phyloP scores from a whole-genome alignment of 2,888 invertebrate species.

The Heteropelma amictum region DNA sequence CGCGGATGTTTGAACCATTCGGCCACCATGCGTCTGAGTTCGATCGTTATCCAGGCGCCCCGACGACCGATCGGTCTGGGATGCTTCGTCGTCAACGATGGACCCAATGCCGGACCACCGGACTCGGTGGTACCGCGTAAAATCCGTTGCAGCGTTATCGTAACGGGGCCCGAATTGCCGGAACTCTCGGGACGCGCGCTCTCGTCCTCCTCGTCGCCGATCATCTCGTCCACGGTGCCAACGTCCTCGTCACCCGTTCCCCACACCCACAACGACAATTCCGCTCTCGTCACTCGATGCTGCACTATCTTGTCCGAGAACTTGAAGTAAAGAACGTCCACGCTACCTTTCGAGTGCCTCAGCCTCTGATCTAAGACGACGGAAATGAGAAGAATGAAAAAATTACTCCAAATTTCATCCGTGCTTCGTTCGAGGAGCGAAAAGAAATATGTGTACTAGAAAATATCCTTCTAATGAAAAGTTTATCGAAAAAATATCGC shows the following conservation, averaged over 20 bases:
- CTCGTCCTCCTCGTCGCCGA: constrained; percentile 42
- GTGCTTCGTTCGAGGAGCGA: neutral
- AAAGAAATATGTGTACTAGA: too few species aligned
- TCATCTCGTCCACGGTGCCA: constrained; percentile 43
- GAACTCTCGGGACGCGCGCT: constrained; percentile 65
- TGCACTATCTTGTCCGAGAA: constrained; percentile 85
- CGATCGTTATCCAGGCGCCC: constrained; percentile 87
- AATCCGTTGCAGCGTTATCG: constrained; percentile 79
- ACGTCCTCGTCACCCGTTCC: constrained; percentile 67
- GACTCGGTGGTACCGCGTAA: constrained; percentile 77
- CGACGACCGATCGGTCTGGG: constrained; percentile 75
- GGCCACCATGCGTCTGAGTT: constrained; percentile 86
- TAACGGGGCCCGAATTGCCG: constrained; percentile 71
- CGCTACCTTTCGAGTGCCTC: constrained; percentile 84
- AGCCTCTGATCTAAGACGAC: constrained; percentile 82
- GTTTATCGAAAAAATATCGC: too few species aligned
- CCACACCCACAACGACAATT: constrained; percentile 85
- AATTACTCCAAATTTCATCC: too few species aligned
- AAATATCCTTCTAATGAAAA: too few species aligned
- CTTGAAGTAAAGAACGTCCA: constrained; percentile 85
- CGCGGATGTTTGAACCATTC: constrained; percentile 88
- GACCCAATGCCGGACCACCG: constrained; percentile 70
- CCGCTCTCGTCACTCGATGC: constrained; percentile 84
- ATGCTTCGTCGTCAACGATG: constrained; percentile 73
- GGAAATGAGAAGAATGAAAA: neutral